Base-by-base conservation (phyloP, 2,113 vertebrate species). In the Aspidoscelis tigris region DNA sequence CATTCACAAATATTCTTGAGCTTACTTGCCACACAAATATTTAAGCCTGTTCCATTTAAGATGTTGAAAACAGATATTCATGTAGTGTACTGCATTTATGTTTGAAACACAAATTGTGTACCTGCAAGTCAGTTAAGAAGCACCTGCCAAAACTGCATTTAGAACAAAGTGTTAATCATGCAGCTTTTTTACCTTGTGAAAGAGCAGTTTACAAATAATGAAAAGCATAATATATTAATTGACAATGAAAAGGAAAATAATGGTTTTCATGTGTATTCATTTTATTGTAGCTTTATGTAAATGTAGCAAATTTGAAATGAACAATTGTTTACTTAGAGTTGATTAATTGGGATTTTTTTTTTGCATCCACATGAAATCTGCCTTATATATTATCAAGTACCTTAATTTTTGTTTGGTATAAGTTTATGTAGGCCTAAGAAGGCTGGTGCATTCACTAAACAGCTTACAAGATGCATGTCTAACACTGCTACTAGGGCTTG, bases 131-230 rank as follows among this genome's bases (percentile, higher is more conserved):
- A 14, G 39, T 80, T 75, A 78, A 93, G 73, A 84, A 89, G 84
- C 82, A 81, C 81, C 93, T 91, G 89, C 89, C 84, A 87, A 91
- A 91, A 86, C 92, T 90, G 86, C 88, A 74, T 83, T 88, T 87
- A 76, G 91, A 10, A 70, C 85, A 76, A 89, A 92, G 90, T 92
- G 88, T 95, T 95, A 94, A 90, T 24, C 69, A 82, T 93, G 84
- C 89, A 89, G 93, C 89, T 88, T 91, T 87, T 94, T 92, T 91
- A 91, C 89, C 90, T 89, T 94, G 83, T 92, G 89, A 88, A 90
- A 89, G 73, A 92, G 83, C 89, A 90, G 94, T 96, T 96, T 96
- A 96, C 94, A 96, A 89, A 92, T 93, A 88, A 91, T 90, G 89
- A 94, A 88, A 90, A 89, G 83, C 81, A 7, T 91, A 94, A 94